Base-by-base conservation (phyloP, 2,113 vertebrate genomes). In the Hepsetus odoe region DNA sequence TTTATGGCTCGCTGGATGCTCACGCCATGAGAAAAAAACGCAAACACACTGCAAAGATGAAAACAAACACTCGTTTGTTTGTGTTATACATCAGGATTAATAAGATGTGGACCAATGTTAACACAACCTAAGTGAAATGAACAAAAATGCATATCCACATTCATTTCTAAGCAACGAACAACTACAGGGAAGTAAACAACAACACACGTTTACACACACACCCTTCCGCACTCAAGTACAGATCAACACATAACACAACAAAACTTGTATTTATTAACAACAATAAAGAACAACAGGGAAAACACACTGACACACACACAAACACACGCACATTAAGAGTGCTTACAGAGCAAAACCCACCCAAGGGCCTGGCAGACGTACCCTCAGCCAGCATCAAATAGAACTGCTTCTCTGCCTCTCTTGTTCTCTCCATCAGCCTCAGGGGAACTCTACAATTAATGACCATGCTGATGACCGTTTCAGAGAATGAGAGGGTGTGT, bases 1-100 rank as follows among this genome's bases (percentile, higher is more conserved):
- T 91, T 91, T 92, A 92, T 88, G 76, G 87, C 90, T 87, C 87
- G 65, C 83, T 82, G 80, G 77, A 85, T 81, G 79, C 70, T 82
- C 83, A 80, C 65, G 30, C 72, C 78, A 88, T 82, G 78, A 85
- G 80, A 86, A 87, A 74, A 80, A 80, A 82, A 42, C 80, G 80
- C 84, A 78, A 73, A 80, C 81, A 77, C 71, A 14, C 32, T 28
- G 62, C 66, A 56, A 72, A 83, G 56, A 72, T 40, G 30, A 74
- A 81, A 84, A 84, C 79, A 77, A 81, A 84, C 82, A 80, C 70
- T 74, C 28, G 22, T 72, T 46, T 35, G 4, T 62, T 80, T 68
- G 33, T 66, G 18, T 56, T 16, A 42, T 33, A 28, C 79, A 18
- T 70, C 26, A 68, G 74, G 70, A 81, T 77, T 84, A 76, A 84